Evolutionary conservation across 2,888 invertebrate species (phyloP).

Genomic region (Parnassius smintheus): DNA sequence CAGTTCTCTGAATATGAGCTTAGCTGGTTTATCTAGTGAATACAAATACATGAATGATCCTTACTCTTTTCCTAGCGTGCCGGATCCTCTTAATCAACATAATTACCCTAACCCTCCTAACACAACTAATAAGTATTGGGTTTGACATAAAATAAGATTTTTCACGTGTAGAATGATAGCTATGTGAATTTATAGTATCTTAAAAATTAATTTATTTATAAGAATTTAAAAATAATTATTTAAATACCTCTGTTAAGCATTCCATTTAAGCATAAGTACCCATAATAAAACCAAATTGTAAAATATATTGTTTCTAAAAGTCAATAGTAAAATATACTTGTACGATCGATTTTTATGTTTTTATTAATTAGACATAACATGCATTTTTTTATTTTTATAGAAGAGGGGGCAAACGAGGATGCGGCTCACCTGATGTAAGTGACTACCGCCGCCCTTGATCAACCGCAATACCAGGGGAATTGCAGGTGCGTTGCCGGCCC

Average conservation of each 20-base stretch:
- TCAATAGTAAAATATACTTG: conserved; percentile 59
- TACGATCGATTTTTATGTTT: conserved; percentile 22
- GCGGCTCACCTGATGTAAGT: too few relatives aligned
- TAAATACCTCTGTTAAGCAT: conserved; percentile 73
- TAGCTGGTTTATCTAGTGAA: conserved; percentile 70
- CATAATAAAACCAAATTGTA: conserved; percentile 67
- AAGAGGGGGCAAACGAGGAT: too few relatives aligned
- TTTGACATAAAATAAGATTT: conserved; percentile 53
- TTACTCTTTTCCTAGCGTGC: conserved; percentile 70
- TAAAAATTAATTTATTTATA: conserved; percentile 31
- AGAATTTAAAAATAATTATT: conserved; percentile 45
- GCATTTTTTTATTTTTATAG: neutral
- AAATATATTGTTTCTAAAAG: conserved; percentile 62
- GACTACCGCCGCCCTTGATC: too few relatives aligned
- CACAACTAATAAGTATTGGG: conserved; percentile 74
- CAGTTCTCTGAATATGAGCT: conserved; percentile 73
- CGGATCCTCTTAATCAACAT: conserved; percentile 71
- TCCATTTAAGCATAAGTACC: conserved; percentile 55
- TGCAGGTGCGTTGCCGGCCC: too few relatives aligned
- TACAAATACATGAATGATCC: conserved; percentile 78
- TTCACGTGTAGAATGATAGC: too few relatives aligned
- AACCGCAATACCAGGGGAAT: too few relatives aligned
- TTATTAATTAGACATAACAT: conserved; percentile 5
- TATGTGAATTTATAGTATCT: neutral
- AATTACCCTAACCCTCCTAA: conserved; percentile 71